Conservation (phyloP, 2,888 invertebrate species). For the Heliconius aoede region DNA sequence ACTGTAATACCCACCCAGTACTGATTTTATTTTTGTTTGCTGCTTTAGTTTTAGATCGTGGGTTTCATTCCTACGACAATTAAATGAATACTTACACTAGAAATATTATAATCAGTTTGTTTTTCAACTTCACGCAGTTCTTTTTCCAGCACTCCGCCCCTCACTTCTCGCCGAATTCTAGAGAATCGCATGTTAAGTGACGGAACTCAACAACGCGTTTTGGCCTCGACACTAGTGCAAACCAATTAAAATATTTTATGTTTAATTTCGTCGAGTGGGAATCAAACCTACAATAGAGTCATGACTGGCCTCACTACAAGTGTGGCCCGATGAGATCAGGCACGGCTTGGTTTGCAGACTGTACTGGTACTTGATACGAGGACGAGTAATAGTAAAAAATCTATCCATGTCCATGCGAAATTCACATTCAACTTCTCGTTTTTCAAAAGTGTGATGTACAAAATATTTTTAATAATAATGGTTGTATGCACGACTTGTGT, state of each 20-base stretch:
- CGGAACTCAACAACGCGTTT: too few relatives aligned
- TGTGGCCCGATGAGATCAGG: too few relatives aligned
- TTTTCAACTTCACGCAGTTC: not conserved
- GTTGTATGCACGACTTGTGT: not conserved
- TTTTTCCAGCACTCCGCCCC: too few relatives aligned
- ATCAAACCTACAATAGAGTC: too few relatives aligned
- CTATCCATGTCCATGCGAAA: not conserved
- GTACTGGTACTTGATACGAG: not conserved
- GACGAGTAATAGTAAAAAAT: not conserved
- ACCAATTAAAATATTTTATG: not conserved
- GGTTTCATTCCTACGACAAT: not conserved
- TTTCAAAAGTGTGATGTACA: not conserved
- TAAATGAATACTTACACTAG: not conserved
- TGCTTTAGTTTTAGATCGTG: not conserved
- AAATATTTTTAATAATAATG: slow-evolving; percentile 6
- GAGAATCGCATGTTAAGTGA: not conserved
- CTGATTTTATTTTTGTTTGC: slow-evolving; percentile 17
- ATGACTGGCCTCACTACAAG: too few relatives aligned
- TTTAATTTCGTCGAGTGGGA: not conserved
- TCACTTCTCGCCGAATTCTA: not conserved
- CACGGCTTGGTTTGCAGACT: too few relatives aligned
- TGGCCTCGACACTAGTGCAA: too few relatives aligned
- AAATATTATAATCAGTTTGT: not conserved
- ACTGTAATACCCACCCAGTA: slow-evolving; percentile 16
- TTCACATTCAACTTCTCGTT: not conserved